phyloP scores from a whole-genome alignment of 2,797 vertebrate species.

The Galaxias olidus region DNA sequence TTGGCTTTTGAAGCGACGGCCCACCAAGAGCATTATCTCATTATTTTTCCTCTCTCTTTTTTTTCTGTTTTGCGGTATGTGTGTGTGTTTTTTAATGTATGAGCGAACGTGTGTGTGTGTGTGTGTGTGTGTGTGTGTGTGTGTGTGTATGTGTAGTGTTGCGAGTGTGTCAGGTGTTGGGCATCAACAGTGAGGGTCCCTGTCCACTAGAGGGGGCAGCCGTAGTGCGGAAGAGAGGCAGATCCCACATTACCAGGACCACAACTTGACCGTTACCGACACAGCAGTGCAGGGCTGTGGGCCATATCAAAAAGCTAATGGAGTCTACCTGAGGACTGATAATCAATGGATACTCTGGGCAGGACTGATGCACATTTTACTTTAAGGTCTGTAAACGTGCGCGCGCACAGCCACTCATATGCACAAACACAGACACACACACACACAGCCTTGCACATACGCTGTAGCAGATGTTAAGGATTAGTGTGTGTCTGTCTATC shows the following conservation, averaged over 20 bases:
- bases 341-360: conserved; percentile 60
- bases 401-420: neutral
- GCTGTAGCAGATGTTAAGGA: conserved; percentile 12
- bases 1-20: too few relatives aligned
- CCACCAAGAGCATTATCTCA: neutral
- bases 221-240: conserved; percentile 67
- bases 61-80: neutral
- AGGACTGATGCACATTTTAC: conserved; percentile 54
- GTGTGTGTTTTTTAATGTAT: conserved; percentile 7
- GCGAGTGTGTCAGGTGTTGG: too few relatives aligned
- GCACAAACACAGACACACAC: conserved; percentile 28
- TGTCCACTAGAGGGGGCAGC: conserved; percentile 79
- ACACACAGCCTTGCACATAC: conserved; percentile 11
- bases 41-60: conserved; percentile 13
- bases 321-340: conserved; percentile 67
- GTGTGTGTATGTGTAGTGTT: neutral
- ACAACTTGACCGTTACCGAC: conserved; percentile 44
- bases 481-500: too few relatives aligned
- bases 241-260: conserved; percentile 37
- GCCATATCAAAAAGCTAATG: conserved; percentile 61
- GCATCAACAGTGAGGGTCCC: conserved; percentile 36
- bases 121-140: conserved; percentile 10
- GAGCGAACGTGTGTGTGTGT: neutral
- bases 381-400: conserved; percentile 35
- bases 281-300: conserved; percentile 34